A percentile compares a stretch with the other conserved stretches of the same genome.
Conservation (phyloP, 2,797 vertebrate genomes). For the Neosilurus hyrtlii region DNA sequence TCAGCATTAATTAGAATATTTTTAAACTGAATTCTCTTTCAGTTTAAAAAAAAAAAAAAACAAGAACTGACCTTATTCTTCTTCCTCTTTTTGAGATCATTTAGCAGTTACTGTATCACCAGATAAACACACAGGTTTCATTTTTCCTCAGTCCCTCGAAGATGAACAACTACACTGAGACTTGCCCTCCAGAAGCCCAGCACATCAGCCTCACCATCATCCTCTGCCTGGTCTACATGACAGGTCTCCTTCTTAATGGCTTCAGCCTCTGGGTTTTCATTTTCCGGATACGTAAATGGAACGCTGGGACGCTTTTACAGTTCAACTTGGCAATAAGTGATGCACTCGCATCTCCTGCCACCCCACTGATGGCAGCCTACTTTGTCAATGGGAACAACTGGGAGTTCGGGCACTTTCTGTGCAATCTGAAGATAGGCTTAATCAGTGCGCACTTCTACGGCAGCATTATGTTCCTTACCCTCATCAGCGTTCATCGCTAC, state of each 20-base stretch:
- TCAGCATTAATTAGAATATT: neutral
- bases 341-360: conserved; percentile 58
- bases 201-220: conserved; percentile 59
- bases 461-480: conserved; percentile 70
- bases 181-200: conserved; percentile 48
- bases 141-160: conserved; percentile 18
- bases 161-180: conserved; percentile 30
- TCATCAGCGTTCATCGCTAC: conserved; percentile 73
- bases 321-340: conserved; percentile 74
- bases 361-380: conserved; percentile 64
- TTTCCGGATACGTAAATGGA: conserved; percentile 67
- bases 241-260: conserved; percentile 68
- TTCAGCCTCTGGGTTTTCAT: conserved; percentile 73
- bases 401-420: conserved; percentile 68
- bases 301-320: conserved; percentile 68
- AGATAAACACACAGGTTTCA: neutral
- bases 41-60: neutral
- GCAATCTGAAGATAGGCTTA: conserved; percentile 66
- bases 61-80: conserved; percentile 33
- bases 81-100: conserved; percentile 22
- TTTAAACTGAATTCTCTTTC: neutral
- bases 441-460: conserved; percentile 68
- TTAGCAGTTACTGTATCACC: neutral
- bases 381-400: conserved; percentile 60
- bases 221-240: conserved; percentile 65